Evolutionary conservation across 1,140 invertebrate species (phyloP), one percentile per base, ranked within the genome.

Genomic region (Cherax quadricarinatus): DNA sequence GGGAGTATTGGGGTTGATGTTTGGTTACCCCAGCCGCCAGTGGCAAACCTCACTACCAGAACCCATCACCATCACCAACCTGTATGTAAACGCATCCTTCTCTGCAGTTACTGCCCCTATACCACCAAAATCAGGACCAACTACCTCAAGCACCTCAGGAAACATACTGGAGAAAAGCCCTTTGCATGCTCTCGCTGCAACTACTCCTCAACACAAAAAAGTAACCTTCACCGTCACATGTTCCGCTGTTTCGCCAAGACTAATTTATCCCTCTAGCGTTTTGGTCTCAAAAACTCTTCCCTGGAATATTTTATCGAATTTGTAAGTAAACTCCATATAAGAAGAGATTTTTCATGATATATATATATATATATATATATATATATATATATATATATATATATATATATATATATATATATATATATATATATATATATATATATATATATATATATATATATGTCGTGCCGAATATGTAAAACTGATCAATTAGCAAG

Each of bases 121-220:
- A 70, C 70, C n/a, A 88, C 91, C 85, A 88, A 75, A 81, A 88
- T 60, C 51, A 84, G 82, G 73, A 87, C 86, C 30, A 88, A 82
- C 62, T 84, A 93, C 51, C 80, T 96, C 81, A 90, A 90, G 73
- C 88, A 90, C 53, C 73, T 90, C 66, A 81, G 88, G 49, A 90
- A 57, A 24, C 88, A 90, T 70, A 90, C 88, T 6, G 81, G 81
- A 75, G 88, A 90, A 30, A 90, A 85, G 41, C 81, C 82, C 1
- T 90, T 57, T 57, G 48, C 66, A n/a, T 90, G 88, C 53, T 66
- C 81, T 18, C 81, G 75, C 70, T 90, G 88, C 41, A 9, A 48
- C 24, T 85, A 90, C 80, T 48, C 80, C 62, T 70, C 81, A 30
- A 75, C 70, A 9, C 70, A 75, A 21, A 75, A 75, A n/a, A 75